Conservation (phyloP, 2,113 vertebrate species). For the Myotis brandtii region DNA sequence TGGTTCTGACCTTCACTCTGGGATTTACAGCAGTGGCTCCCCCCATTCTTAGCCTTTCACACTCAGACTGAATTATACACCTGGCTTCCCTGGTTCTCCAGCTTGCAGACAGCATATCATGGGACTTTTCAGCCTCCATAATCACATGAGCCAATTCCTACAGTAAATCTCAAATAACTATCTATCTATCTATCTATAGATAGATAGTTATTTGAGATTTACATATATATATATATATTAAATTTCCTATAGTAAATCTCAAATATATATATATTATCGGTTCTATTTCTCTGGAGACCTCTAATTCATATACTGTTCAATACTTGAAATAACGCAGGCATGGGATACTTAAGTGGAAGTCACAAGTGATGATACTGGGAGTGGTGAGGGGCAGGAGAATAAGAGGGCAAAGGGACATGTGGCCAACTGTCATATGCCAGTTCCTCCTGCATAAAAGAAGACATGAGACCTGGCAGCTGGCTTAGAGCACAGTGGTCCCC, state of each 20-base stretch:
- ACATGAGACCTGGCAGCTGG: background rate
- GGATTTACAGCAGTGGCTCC: background rate
- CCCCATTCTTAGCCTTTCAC: background rate
- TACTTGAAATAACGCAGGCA: constrained; percentile 13
- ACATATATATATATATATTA: too few relatives aligned
- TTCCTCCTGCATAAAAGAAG: background rate
- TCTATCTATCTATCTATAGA: too few relatives aligned
- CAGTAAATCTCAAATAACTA: background rate
- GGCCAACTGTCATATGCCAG: background rate
- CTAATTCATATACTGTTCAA: background rate
- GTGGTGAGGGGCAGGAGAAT: background rate
- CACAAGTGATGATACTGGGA: background rate
- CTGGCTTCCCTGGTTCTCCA: background rate
- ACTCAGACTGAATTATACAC: background rate
- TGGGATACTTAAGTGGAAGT: background rate
- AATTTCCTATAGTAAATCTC: too few relatives aligned
- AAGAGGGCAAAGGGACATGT: background rate
- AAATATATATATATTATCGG: background rate
- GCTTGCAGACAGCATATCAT: background rate
- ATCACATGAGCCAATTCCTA: background rate
- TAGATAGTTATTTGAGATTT: too few relatives aligned
- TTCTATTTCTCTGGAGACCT: background rate
- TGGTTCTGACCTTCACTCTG: background rate
- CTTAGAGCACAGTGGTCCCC: background rate
- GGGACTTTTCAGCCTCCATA: background rate